Evolutionary conservation across 1,140 invertebrate genomes (phyloP), one percentile per base, ranked within the genome.

Genomic region (Pachypeltis micranthus): DNA sequence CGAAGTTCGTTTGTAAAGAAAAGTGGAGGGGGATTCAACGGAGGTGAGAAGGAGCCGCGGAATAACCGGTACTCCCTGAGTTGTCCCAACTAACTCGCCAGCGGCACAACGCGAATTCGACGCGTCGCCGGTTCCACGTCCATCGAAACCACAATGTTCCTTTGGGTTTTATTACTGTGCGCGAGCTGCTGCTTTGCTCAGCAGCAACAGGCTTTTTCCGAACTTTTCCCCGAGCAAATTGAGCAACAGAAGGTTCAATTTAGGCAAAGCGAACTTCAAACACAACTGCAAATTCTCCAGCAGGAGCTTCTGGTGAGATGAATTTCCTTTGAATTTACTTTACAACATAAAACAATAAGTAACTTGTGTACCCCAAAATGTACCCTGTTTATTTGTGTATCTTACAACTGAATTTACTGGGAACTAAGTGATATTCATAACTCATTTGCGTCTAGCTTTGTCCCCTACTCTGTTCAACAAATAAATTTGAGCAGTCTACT

Each of bases 201-300:
- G 28, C n/a, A 28, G 1, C 57, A 39, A 25, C 65, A 61, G 25
- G 60, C 59, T n/a, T 56, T 63, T 27, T 63, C 64, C 1, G 65
- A 69, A 19, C 65, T 72, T n/a, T 71, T 72, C 44, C 68, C 69
- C 10, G 71, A 71, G 56, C 71, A 72, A 59, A 28, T 70, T n/a
- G 59, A 70, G 34, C 70, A 71, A 54, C 69, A 71, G 56, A 67
- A 69, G 26, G 44, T 71, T 1, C 68, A 70, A 47, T 65, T 70
- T 27, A 51, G 59, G 14, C 64, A 66, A 47, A 67, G 61, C 25
- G 47, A 68, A 1, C 29, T 72, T 10, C 68, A 71, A 63, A 51
- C 63, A 23, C 60, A 69, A 34, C 44, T 72, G 21, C 70, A 70
- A 61, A 39, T 62, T 12, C 31, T 72, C 2, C 67, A 71, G n/a